These are phyloP conservation scores for Busseola fusca DNA, from an alignment of 2,888 invertebrate species.

Conservation along the genomic window DNA sequence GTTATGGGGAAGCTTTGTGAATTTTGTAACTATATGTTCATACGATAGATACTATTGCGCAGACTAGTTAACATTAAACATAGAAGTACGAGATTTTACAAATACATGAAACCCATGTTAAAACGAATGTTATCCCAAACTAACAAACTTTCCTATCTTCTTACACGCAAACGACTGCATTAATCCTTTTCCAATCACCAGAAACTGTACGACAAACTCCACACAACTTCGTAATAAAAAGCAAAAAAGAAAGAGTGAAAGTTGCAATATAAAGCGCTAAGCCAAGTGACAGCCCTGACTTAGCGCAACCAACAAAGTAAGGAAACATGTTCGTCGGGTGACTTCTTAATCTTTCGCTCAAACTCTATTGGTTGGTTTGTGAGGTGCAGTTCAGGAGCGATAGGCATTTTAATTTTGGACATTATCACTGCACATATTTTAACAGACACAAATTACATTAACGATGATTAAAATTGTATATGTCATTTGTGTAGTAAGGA, in stretches of 20 bases:
- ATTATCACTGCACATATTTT: neutral
- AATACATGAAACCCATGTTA: neutral
- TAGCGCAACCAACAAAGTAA: constrained; percentile 73
- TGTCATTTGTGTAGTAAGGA: neutral
- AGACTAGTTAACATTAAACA: neutral
- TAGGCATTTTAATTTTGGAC: constrained; percentile 38
- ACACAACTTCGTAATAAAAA: constrained; percentile 48
- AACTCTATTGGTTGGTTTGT: constrained; percentile 63
- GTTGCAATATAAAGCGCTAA: constrained; percentile 48
- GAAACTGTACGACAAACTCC: constrained; percentile 23
- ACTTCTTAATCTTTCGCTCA: constrained; percentile 80
- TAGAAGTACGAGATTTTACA: neutral
- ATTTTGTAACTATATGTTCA: neutral
- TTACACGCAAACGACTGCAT: constrained; percentile 13
- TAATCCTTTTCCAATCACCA: constrained; percentile 29
- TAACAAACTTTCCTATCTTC: constrained; percentile 1
- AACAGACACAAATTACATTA: neutral
- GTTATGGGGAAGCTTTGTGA: neutral
- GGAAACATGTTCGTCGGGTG: constrained; percentile 76
- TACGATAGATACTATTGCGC: too few species aligned
- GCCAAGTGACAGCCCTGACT: constrained; percentile 70
- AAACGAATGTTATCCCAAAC: neutral
- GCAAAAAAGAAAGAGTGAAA: constrained; percentile 44
- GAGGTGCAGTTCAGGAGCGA: constrained; percentile 22
- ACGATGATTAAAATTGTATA: neutral